Base-by-base conservation (phyloP, 1,140 invertebrate species). In the Drosophila mauritiana region DNA sequence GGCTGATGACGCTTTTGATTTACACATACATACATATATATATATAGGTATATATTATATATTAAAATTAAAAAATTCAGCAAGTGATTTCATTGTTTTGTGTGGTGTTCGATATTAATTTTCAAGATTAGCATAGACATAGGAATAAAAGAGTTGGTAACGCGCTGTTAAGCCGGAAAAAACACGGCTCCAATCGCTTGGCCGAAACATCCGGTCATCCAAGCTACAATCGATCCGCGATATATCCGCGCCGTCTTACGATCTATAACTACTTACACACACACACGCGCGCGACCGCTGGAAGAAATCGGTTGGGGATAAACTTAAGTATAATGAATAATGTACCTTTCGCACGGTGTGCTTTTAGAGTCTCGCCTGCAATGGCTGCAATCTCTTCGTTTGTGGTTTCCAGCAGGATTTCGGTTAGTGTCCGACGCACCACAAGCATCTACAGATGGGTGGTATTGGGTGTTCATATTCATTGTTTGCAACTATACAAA, bases 371-470 rank as follows among this genome's bases (percentile, higher is more conserved):
- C 93, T 98, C 97, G 92, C 95, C 94, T 92, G 96, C 97, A 80
- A 98, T 94, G 73, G 93, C 93, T 77, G 94, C 92, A 90, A 99
- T 98, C 94, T 98, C 97, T 92, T 96, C 95, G 88, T 96, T 97
- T 12, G 98, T 99, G 76, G 98, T 98, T 89, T 98, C 97, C 59
- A 99, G 93, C 53, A 99, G 94, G 81, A 99, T 96, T 94, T 98
- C 97, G 43, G 98, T 99, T 91, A 99, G 93, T 68, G 96, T 96
- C 58, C 96, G 94, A 73, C 97, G 94, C 20, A 99, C 96, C 92
- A 95, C 95, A 88, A 97, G 92, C 96, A 98, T 98, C 97, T 98
- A 91, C 51, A 70, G 73, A 84, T 75, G 77, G 74, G 54, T 67
- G 31, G 31, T 52, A 51, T 63, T 77, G 62, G 46, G 40, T 46